Evolutionary conservation across 2,797 vertebrate species (phyloP).

Genomic region (Bufotes viridis): DNA sequence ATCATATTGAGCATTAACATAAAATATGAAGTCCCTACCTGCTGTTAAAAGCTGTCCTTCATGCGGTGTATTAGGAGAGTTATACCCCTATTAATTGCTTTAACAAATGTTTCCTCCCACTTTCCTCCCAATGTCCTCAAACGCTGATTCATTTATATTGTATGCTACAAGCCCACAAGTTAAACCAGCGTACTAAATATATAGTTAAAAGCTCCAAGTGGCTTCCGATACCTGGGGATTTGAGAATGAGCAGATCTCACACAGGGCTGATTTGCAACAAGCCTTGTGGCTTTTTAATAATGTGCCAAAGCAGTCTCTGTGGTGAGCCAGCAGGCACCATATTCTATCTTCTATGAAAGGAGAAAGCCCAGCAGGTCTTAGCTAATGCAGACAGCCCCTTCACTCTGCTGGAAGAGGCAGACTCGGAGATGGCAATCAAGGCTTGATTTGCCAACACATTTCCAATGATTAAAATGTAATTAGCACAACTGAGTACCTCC

Average conservation of each 20-base stretch:
- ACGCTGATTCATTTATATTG: slow-evolving; percentile 52
- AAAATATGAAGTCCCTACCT: slow-evolving; percentile 53
- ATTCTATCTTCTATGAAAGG: slow-evolving; percentile 83
- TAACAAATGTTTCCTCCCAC: slow-evolving; percentile 20
- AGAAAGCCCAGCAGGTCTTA: slow-evolving; percentile 78
- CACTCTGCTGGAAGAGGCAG: slow-evolving; percentile 89
- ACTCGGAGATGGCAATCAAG: slow-evolving; percentile 98
- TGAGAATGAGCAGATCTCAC: slow-evolving; percentile 86
- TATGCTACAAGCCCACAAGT: slow-evolving; percentile 70
- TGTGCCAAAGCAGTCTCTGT: slow-evolving; percentile 86
- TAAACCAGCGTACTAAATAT: slow-evolving; percentile 69
- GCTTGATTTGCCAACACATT: slow-evolving; percentile 99
- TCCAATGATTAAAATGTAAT: slow-evolving; percentile 99
- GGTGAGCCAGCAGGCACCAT: slow-evolving; percentile 81
- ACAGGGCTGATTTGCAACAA: slow-evolving; percentile 83
- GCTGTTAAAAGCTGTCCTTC: slow-evolving; percentile 44
- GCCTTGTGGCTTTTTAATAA: slow-evolving; percentile 89
- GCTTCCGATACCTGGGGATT: slow-evolving; percentile 79
- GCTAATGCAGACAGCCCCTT: slow-evolving; percentile 82
- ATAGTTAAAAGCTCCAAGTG: slow-evolving; percentile 78
- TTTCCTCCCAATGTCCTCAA: slow-evolving; percentile 60
- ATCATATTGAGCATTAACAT: slow-evolving; percentile 44
- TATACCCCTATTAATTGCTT: slow-evolving; percentile 50
- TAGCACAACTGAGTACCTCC: slow-evolving; percentile 99
- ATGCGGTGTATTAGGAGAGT: slow-evolving; percentile 27